Conservation (phyloP, 2,113 vertebrate genomes). For the Saccopteryx bilineata region DNA sequence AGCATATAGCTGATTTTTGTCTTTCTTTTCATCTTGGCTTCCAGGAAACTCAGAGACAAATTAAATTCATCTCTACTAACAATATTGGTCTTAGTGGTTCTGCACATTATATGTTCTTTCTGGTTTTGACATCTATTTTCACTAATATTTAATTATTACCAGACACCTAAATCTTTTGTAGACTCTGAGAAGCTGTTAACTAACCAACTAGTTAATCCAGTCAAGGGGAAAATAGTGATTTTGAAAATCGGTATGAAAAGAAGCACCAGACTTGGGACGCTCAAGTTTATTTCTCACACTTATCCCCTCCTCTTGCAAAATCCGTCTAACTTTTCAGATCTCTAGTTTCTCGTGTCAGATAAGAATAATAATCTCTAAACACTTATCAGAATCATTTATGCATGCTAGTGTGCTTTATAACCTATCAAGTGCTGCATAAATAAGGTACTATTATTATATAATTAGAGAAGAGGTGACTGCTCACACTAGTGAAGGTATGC, state of each 20-base stretch:
- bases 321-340: slow-evolving; percentile 15
- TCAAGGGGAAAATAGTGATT: not conserved
- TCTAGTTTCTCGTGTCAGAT: not conserved
- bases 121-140: not conserved
- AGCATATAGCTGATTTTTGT: not conserved
- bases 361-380: slow-evolving; percentile 16
- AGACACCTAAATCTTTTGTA: slow-evolving; percentile 8
- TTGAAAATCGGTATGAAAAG: slow-evolving; percentile 26
- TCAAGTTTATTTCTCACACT: not conserved
- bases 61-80: slow-evolving; percentile 41
- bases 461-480: not conserved
- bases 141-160: not conserved
- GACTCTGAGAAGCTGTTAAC: not conserved
- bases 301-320: not conserved
- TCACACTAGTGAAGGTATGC: not conserved
- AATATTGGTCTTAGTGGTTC: not conserved
- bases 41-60: slow-evolving; percentile 67
- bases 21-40: slow-evolving; percentile 64
- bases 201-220: not conserved
- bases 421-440: not conserved
- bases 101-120: not conserved
- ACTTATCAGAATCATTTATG: not conserved
- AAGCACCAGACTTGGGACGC: not conserved
- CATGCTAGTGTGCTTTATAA: not conserved
- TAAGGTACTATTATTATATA: not conserved